phyloP scores from a whole-genome alignment of 1,140 invertebrate genomes.

The Calycopis cecrops region DNA sequence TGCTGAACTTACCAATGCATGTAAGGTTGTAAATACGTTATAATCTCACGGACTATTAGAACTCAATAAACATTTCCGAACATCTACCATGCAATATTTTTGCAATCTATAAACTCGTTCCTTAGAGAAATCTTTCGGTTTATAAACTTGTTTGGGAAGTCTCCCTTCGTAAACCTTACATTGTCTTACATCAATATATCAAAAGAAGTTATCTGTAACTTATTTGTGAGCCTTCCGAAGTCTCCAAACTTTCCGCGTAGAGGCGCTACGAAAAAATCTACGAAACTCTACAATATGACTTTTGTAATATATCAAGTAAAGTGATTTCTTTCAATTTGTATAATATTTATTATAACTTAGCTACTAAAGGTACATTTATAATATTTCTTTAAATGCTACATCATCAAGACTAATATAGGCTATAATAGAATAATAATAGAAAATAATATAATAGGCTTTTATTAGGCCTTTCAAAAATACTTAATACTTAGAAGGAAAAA shows the following conservation, averaged over 20 bases:
- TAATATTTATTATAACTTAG: not conserved
- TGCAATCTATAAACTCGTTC: slow-evolving; percentile 7
- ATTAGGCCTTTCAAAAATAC: no score
- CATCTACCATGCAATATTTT: slow-evolving; percentile 3
- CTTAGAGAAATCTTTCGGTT: slow-evolving; percentile 13
- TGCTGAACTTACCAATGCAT: no score
- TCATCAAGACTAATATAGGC: no score
- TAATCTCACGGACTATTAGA: no score
- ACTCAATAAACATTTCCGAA: no score
- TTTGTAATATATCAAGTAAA: no score
- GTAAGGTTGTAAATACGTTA: no score
- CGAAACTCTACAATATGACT: not conserved
- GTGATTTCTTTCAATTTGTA: no score
- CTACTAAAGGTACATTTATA: not conserved
- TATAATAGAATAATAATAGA: no score
- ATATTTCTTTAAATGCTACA: no score
- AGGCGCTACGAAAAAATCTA: slow-evolving; percentile 11
- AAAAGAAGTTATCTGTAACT: slow-evolving; percentile 15
- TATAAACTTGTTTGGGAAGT: slow-evolving; percentile 12
- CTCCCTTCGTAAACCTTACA: slow-evolving; percentile 14
- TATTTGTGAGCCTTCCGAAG: slow-evolving; percentile 9
- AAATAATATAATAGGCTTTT: no score
- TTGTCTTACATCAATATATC: slow-evolving; percentile 20
- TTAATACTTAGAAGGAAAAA: no score
- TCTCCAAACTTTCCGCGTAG: slow-evolving; percentile 7